These are phyloP conservation scores for Enteromius radiatus DNA, from an alignment of 2,797 vertebrate genomes.

Conservation along the genomic window DNA sequence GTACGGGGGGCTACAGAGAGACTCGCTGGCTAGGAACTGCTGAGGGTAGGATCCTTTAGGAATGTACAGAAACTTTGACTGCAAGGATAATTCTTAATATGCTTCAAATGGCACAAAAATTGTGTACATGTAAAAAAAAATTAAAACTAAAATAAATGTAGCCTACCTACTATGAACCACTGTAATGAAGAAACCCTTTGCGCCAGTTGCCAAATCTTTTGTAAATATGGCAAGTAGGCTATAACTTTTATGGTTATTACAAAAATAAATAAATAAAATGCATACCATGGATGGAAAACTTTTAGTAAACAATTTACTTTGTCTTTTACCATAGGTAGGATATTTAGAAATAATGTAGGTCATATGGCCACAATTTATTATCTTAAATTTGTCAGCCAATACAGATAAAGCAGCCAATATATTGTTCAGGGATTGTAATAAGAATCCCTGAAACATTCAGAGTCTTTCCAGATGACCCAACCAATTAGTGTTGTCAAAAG, in stretches of 20 bases:
- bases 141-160: not conserved
- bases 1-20: not conserved
- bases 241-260: not conserved
- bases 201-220: not conserved
- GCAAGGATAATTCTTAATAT: not conserved
- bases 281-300: not conserved
- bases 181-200: not conserved
- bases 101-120: not conserved
- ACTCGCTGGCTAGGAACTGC: not conserved
- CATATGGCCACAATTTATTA: not conserved
- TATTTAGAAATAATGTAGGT: not conserved
- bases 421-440: not conserved
- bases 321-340: not conserved
- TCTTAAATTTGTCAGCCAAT: not conserved
- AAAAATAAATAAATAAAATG: not conserved
- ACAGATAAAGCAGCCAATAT: not conserved
- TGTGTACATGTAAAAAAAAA: not conserved
- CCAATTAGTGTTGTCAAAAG: no score
- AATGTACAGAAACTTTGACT: not conserved
- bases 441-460: not conserved
- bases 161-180: not conserved
- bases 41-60: not conserved
- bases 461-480: not conserved
- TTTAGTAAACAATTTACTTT: not conserved
- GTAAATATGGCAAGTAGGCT: not conserved